A percentile compares a stretch with the other conserved stretches of the same genome.
phyloP scores from a whole-genome alignment of 2,113 vertebrate genomes.

The Paracanthobrama guichenoti region DNA sequence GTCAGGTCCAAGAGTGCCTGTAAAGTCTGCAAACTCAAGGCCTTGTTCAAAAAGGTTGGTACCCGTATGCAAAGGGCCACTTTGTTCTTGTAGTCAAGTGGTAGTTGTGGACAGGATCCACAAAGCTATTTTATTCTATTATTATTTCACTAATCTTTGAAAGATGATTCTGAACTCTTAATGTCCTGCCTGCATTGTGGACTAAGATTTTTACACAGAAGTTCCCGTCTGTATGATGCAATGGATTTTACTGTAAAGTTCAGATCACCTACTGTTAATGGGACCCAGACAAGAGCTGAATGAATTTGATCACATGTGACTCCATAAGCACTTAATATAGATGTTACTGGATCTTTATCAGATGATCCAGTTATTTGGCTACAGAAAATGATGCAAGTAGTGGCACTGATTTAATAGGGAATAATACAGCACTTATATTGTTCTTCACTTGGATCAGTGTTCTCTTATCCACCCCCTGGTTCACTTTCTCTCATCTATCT shows the following conservation, averaged over 20 bases:
- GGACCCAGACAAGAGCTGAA: neutral
- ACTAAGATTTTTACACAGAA: neutral
- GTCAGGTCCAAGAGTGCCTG: slow-evolving; percentile 61
- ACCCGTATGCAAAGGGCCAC: slow-evolving; percentile 67
- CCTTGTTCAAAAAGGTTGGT: slow-evolving; percentile 71
- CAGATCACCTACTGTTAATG: neutral
- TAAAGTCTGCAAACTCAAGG: slow-evolving; percentile 71
- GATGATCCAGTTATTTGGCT: slow-evolving; percentile 4
- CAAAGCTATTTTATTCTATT: neutral
- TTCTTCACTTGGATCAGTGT: slow-evolving; percentile 9
- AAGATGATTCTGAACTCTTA: neutral
- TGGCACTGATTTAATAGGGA: slow-evolving; percentile 2
- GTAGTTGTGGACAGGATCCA: neutral
- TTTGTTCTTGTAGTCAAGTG: slow-evolving; percentile 58
- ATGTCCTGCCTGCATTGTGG: neutral
- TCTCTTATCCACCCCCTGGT: slow-evolving; percentile 20
- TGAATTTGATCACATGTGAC: neutral
- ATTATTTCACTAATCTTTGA: too few species aligned
- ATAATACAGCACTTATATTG: slow-evolving; percentile 16
- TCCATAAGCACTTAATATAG: slow-evolving; percentile 15
- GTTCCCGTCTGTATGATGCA: neutral
- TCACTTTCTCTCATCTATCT: slow-evolving; percentile 26
- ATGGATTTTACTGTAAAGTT: neutral
- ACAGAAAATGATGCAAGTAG: slow-evolving; percentile 4
- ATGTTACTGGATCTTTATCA: slow-evolving; percentile 3